Percentiles rank a stretch among this genome's conserved stretches.
These are phyloP conservation scores for Selenia dentaria DNA, from an alignment of 2,888 invertebrate species.

Conservation along the genomic window DNA sequence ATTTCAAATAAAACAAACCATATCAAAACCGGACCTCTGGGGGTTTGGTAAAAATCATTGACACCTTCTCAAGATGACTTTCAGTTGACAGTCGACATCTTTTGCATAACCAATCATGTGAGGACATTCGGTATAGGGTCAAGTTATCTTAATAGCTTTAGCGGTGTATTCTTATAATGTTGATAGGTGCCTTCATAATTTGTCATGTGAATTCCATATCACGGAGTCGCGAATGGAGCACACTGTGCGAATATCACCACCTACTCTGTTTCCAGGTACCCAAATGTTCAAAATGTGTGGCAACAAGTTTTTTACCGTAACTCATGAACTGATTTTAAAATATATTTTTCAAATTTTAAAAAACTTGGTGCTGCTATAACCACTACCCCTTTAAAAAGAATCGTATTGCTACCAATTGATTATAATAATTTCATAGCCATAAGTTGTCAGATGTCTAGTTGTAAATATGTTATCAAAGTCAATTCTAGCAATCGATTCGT, in stretches of 20 bases:
- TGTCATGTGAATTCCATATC: conserved; percentile 40
- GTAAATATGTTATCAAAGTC: conserved; percentile 14
- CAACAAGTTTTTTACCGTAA: conserved; percentile 52
- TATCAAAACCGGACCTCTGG: too few relatives aligned
- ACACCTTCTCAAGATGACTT: too few relatives aligned
- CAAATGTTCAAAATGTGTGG: conserved; percentile 53
- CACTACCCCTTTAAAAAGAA: conserved; percentile 56
- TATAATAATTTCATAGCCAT: not conserved
- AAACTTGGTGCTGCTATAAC: conserved; percentile 58
- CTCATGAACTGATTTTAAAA: conserved; percentile 5
- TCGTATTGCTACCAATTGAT: conserved; percentile 53
- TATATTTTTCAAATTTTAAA: conserved; percentile 5
- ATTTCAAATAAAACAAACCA: too few relatives aligned
- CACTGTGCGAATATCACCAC: conserved; percentile 65
- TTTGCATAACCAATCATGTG: too few relatives aligned
- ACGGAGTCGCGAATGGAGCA: conserved; percentile 55
- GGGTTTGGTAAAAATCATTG: too few relatives aligned
- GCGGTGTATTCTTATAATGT: conserved; percentile 10
- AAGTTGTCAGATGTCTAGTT: not conserved
- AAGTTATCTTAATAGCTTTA: not conserved
- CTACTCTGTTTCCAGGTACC: conserved; percentile 80
- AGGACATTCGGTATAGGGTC: not conserved
- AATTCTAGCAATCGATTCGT: conserved; percentile 45
- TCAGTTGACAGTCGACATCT: too few relatives aligned
- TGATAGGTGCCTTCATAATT: conserved; percentile 37